Evolutionary conservation across 2,888 invertebrate species (phyloP).

Genomic region (Drosophila phalerata): DNA sequence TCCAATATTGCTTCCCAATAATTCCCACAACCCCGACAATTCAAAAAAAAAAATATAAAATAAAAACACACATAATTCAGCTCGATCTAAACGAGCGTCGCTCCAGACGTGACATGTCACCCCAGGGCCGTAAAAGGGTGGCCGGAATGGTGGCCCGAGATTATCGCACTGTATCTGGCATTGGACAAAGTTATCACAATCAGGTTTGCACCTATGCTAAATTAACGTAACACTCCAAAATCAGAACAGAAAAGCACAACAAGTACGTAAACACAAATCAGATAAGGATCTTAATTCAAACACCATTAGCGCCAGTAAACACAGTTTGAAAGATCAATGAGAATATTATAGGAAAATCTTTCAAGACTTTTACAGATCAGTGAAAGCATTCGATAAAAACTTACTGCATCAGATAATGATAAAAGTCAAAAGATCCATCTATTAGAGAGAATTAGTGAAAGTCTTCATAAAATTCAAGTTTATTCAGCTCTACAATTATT

Average conservation of each 20-base stretch:
- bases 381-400: background rate
- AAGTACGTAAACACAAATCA: constrained; percentile 35
- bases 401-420: background rate
- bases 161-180: constrained; percentile 86
- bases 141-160: constrained; percentile 89
- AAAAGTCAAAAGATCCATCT: background rate
- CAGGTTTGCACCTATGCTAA: constrained; percentile 84
- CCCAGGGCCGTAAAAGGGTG: constrained; percentile 90
- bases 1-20: constrained; percentile 19
- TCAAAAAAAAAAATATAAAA: constrained; percentile 22
- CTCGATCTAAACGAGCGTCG: constrained; percentile 89
- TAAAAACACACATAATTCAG: constrained; percentile 74
- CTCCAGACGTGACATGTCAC: constrained; percentile 94
- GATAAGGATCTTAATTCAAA: background rate
- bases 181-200: constrained; percentile 86
- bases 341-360: background rate
- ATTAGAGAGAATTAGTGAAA: background rate
- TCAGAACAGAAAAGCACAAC: constrained; percentile 21
- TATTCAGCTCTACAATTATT: too few species aligned
- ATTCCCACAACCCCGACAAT: constrained; percentile 24
- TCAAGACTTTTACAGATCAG: background rate
- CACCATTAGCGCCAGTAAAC: background rate
- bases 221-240: constrained; percentile 59
- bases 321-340: background rate
- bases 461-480: background rate